phyloP scores from a whole-genome alignment of 2,888 invertebrate species.

The Pseudolycoriella hygida region DNA sequence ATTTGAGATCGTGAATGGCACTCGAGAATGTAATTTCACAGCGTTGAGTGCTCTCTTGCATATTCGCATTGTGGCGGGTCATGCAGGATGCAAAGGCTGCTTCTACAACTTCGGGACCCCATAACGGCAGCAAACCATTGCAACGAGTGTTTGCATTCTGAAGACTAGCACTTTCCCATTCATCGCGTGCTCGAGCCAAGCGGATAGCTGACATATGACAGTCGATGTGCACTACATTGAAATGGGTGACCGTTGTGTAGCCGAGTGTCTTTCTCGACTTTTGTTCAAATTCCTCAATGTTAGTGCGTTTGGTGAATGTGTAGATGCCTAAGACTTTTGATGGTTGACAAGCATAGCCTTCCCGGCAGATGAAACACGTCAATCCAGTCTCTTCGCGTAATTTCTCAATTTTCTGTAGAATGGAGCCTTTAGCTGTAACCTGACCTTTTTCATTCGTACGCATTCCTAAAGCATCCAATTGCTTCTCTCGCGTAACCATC shows the following conservation, averaged over 20 bases:
- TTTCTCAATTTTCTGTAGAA: slow-evolving; percentile 86
- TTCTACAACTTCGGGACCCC: slow-evolving; percentile 90
- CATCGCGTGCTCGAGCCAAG: slow-evolving; percentile 57
- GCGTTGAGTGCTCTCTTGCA: slow-evolving; percentile 34
- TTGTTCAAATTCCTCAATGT: slow-evolving; percentile 82
- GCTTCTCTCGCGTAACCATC: slow-evolving; percentile 95
- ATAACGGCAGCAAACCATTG: slow-evolving; percentile 88
- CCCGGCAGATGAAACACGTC: slow-evolving; percentile 93
- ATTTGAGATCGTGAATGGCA: slow-evolving; percentile 80
- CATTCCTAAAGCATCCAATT: slow-evolving; percentile 87
- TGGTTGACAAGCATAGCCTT: slow-evolving; percentile 92
- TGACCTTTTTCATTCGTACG: slow-evolving; percentile 94
- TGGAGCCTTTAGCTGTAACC: slow-evolving; percentile 78
- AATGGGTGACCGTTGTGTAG: slow-evolving; percentile 92
- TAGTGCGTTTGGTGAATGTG: slow-evolving; percentile 89
- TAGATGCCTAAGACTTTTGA: slow-evolving; percentile 89
- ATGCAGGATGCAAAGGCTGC: slow-evolving; percentile 86
- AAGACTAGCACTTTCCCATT: slow-evolving; percentile 95
- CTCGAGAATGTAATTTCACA: slow-evolving; percentile 28
- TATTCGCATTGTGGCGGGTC: slow-evolving; percentile 76
- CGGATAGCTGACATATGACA: slow-evolving; percentile 95
- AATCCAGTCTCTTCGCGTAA: slow-evolving; percentile 89
- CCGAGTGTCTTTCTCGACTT: slow-evolving; percentile 75
- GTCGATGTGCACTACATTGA: slow-evolving; percentile 95
- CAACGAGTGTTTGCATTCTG: slow-evolving; percentile 97